phyloP scores from a whole-genome alignment of 2,888 invertebrate genomes.

The Caenorhabditis becei region DNA sequence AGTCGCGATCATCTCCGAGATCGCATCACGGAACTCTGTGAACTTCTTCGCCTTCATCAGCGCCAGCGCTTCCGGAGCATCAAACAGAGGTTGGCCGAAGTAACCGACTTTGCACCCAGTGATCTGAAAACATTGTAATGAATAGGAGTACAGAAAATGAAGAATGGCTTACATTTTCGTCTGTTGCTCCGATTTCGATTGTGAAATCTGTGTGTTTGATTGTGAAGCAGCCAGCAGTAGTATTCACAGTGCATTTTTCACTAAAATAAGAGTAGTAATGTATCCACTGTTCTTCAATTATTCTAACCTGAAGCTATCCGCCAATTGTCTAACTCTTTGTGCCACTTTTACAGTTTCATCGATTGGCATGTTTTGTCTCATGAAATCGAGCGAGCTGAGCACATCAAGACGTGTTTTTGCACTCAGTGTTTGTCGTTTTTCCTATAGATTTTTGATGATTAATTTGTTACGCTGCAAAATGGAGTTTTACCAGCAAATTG shows the following conservation, averaged over 20 bases:
- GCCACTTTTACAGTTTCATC: conserved; percentile 26
- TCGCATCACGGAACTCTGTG: conserved; percentile 33
- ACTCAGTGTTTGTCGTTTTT: conserved; percentile 58
- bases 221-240: neutral
- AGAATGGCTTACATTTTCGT: conserved; percentile 29
- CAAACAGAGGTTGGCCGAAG: conserved; percentile 58
- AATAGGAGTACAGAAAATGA: neutral
- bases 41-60: conserved; percentile 50
- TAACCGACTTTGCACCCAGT: conserved; percentile 59
- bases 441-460: conserved; percentile 36
- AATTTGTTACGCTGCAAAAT: no score
- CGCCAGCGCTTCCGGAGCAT: conserved; percentile 37
- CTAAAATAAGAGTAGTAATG: conserved; percentile 18
- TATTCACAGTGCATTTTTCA: neutral
- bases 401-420: conserved; percentile 63
- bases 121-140: conserved; percentile 43
- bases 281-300: no score
- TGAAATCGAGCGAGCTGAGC: conserved; percentile 49
- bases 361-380: conserved; percentile 59
- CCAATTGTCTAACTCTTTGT: conserved; percentile 46
- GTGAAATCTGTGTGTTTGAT: conserved; percentile 44
- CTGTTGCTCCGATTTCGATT: conserved; percentile 40
- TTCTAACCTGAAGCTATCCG: conserved; percentile 55
- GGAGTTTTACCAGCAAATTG: conserved; percentile 54
- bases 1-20: conserved; percentile 36